phyloP scores from a whole-genome alignment of 2,797 vertebrate genomes.

The Enteromius treurensis region DNA sequence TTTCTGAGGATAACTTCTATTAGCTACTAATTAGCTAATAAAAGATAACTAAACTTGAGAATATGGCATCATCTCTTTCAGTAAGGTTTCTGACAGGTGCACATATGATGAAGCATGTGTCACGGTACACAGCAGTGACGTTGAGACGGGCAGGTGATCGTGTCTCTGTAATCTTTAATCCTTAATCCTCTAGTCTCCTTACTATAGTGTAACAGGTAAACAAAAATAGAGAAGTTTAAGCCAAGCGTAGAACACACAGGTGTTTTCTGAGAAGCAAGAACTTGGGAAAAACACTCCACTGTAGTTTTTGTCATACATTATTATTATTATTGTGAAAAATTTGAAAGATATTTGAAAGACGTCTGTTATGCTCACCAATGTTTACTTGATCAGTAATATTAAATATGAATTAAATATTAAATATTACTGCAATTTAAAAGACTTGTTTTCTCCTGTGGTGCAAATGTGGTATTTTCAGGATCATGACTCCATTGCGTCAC shows the following conservation, averaged over 20 bases:
- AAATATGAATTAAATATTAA: background rate
- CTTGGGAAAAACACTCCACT: background rate
- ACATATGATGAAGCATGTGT: background rate
- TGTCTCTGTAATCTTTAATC: conserved; percentile 59
- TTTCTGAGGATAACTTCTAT: background rate
- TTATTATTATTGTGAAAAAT: too few species aligned
- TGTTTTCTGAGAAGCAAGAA: conserved; percentile 37
- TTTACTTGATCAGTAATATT: background rate
- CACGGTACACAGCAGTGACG: background rate
- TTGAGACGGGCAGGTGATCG: conserved; percentile 17
- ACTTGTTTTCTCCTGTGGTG: background rate
- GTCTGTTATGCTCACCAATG: background rate
- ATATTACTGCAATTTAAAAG: background rate
- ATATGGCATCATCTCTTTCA: background rate
- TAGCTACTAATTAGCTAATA: too few species aligned
- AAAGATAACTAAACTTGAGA: background rate
- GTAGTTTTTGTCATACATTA: background rate
- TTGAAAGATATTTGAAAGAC: background rate
- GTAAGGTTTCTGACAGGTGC: background rate
- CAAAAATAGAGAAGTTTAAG: conserved; percentile 44
- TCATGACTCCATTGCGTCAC: background rate
- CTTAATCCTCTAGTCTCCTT: conserved; percentile 54
- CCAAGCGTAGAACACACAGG: background rate
- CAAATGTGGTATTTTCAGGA: background rate
- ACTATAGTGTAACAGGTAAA: conserved; percentile 52